Conservation (phyloP, 2,888 invertebrate species). For the Stratiomys singularior region DNA sequence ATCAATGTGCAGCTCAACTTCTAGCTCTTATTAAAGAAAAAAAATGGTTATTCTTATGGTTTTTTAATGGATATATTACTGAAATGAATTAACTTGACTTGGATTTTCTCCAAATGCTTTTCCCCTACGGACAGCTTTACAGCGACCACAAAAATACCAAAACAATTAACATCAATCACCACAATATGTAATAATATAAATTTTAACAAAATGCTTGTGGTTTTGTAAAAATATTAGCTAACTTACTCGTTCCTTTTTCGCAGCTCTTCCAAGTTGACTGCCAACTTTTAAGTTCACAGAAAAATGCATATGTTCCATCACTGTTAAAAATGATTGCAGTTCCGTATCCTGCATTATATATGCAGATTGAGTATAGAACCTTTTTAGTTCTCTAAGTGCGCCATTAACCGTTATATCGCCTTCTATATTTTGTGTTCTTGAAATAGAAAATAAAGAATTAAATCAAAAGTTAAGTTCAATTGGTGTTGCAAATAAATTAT, state of each 20-base stretch:
- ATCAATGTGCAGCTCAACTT: too few species aligned
- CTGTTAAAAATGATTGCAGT: constrained; percentile 84
- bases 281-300: constrained; percentile 89
- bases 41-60: too few species aligned
- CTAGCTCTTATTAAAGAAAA: too few species aligned
- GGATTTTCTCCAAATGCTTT: too few species aligned
- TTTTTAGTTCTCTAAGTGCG: constrained; percentile 71
- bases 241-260: constrained; percentile 76
- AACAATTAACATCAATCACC: too few species aligned
- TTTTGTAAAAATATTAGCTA: too few species aligned
- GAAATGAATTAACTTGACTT: too few species aligned
- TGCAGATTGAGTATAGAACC: constrained; percentile 79
- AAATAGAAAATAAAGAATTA: constrained; percentile 43
- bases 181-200: not conserved
- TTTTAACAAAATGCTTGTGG: constrained; percentile 10
- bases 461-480: not conserved
- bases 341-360: constrained; percentile 92
- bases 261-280: constrained; percentile 69
- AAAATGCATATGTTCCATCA: constrained; percentile 85
- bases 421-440: constrained; percentile 64
- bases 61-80: too few species aligned
- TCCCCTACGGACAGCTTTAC: too few species aligned
- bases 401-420: constrained; percentile 82
- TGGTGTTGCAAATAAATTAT: too few species aligned
- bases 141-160: too few species aligned